Evolutionary conservation across 2,113 vertebrate species (phyloP).

Genomic region (Gnathonemus echidnorhynchus): DNA sequence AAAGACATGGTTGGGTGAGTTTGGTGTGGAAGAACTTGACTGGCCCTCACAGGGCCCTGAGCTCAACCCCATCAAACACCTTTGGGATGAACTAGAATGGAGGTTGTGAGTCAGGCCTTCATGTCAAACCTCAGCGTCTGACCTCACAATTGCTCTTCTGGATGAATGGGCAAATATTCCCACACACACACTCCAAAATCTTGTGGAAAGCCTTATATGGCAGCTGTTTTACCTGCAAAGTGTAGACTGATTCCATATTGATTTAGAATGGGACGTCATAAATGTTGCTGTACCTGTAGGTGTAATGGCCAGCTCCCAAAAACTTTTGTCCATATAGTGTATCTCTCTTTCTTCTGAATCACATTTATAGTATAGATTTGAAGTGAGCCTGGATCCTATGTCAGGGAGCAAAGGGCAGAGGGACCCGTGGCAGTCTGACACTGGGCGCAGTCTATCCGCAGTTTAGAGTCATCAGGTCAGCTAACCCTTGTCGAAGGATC

Average conservation of each 20-base stretch:
- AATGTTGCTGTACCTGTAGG: neutral
- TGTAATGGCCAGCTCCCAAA: neutral
- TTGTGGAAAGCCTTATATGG: neutral
- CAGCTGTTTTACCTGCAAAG: neutral
- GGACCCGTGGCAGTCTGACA: neutral
- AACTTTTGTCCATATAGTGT: neutral
- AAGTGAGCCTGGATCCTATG: neutral
- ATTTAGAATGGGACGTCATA: neutral
- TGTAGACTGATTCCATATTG: neutral
- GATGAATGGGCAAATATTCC: neutral
- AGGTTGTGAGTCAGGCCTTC: neutral
- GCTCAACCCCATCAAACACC: neutral
- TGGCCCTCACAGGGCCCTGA: neutral
- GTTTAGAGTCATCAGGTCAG: neutral
- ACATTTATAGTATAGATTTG: neutral
- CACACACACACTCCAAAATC: neutral
- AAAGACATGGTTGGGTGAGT: neutral
- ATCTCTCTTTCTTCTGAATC: neutral
- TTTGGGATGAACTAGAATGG: neutral
- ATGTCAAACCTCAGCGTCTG: neutral
- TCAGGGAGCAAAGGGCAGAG: neutral
- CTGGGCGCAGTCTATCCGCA: neutral
- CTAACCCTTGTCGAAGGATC: neutral
- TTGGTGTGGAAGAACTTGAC: neutral
- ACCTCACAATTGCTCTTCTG: neutral